phyloP scores from a whole-genome alignment of 1,140 invertebrate species.

The Frieseomelitta varia region DNA sequence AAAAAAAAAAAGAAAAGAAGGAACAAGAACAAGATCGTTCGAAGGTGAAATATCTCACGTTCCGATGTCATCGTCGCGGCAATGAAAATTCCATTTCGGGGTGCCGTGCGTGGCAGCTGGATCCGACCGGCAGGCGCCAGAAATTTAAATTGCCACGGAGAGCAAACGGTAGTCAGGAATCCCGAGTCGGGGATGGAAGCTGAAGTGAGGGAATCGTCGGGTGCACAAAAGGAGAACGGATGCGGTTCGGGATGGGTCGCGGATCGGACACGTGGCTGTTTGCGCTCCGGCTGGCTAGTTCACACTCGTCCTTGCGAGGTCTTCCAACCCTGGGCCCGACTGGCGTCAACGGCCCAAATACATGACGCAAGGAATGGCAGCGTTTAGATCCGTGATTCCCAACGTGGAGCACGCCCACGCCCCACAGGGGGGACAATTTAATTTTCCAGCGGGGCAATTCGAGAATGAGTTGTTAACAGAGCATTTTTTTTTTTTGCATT shows the following conservation, averaged over 20 bases:
- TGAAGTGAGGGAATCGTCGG: constrained; percentile 24
- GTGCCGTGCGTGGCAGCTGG: background rate
- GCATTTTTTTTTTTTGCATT: too few species aligned
- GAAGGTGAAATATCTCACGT: background rate
- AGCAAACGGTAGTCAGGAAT: constrained; percentile 25
- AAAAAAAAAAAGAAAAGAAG: too few species aligned
- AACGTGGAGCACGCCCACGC: too few species aligned
- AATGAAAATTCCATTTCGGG: constrained; percentile 8
- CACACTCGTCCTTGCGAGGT: constrained; percentile 77
- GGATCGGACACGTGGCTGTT: constrained; percentile 43
- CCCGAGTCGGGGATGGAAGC: background rate
- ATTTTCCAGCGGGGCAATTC: too few species aligned
- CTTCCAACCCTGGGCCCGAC: constrained; percentile 68
- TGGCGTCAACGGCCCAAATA: constrained; percentile 77
- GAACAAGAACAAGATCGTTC: background rate
- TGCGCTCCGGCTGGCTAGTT: constrained; percentile 10
- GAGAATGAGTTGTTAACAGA: too few species aligned
- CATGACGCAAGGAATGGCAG: constrained; percentile 75
- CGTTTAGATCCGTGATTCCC: constrained; percentile 45
- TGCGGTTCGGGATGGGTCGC: background rate
- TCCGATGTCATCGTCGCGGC: background rate
- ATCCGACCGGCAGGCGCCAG: constrained; percentile 20
- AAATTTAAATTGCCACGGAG: constrained; percentile 42
- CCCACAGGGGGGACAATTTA: too few species aligned
- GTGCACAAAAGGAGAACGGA: constrained; percentile 16